Percentiles rank a stretch among this genome's conserved stretches.
phyloP scores from a whole-genome alignment of 1,140 invertebrate species.

The Heliconius eleuchia region DNA sequence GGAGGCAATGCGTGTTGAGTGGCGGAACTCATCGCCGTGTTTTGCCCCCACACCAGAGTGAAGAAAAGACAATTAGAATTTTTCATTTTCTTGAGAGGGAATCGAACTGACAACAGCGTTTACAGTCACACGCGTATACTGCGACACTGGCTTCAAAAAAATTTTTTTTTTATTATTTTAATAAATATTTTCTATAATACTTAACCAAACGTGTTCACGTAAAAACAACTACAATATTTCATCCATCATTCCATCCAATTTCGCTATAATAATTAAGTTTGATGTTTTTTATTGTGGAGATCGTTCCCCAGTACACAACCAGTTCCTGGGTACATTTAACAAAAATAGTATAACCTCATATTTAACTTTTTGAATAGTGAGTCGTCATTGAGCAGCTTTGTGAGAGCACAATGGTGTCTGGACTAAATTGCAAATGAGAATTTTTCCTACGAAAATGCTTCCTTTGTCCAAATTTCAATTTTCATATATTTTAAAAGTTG shows the following conservation, averaged over 20 bases:
- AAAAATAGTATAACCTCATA: conserved; percentile 33
- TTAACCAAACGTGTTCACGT: not conserved
- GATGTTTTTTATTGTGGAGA: not conserved
- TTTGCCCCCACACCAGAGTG: no score
- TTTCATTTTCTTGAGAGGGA: no score
- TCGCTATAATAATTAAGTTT: not conserved
- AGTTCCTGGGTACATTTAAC: conserved; percentile 20
- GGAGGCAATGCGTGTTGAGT: no score
- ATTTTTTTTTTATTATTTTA: no score
- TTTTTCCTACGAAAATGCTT: conserved; percentile 27
- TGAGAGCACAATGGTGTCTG: conserved; percentile 28
- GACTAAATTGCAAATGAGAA: conserved; percentile 32
- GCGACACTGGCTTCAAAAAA: no score
- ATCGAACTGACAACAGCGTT: no score
- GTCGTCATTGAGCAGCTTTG: conserved; percentile 30
- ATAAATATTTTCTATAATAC: not conserved
- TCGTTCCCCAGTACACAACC: conserved; percentile 2
- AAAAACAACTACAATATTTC: not conserved
- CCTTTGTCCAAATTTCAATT: conserved; percentile 29
- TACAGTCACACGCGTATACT: no score
- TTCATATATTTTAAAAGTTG: conserved; percentile 25
- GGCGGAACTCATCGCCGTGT: no score
- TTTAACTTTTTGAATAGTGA: conserved; percentile 32
- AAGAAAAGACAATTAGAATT: no score
- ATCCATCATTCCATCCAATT: no score